Base-by-base conservation (phyloP, 2,797 vertebrate species). In the Lacerta bilineata region DNA sequence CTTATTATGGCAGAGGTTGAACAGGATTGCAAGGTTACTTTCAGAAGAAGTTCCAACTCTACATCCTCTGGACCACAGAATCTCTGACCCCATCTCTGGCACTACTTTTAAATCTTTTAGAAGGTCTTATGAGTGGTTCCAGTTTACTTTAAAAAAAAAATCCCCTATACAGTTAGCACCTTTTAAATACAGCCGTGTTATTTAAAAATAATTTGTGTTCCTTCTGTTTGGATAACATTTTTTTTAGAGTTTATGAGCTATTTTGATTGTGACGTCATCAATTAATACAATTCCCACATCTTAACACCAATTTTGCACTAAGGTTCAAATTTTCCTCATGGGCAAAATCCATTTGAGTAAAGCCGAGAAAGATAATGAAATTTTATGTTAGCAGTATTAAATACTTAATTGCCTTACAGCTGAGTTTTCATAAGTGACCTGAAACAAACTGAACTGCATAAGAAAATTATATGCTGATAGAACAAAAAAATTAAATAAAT, bases 361-460 rank as follows among this genome's bases (percentile, higher is more conserved):
- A 92, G 66, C 23, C 84, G 74, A 88, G 89, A 90, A 92, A 77
- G 43, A 18, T 85, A 74, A 66, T 39, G 69, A 55, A 91, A 94
- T 78, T 36, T 61, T 79, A 79, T 87, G 7, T 83, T 84, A 46
- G 20, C 46, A 75, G 2, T 75, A 80, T 88, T 90, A 91, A 91
- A 80, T 85, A 80, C 27, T 88, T 92, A 80, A 92, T 88, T 91
- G 23, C 15, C 88, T 93, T 85, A 88, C 78, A 88, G 36, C 8
- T 90, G 46, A 80, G 74, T 92, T 92, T 41, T 33, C 46, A 41
- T 10, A 75, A 78, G 93, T n/a, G 5, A 71, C 78, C 1, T 80
- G 91, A 83, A 85, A 25, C 55, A 87, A 77, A 39, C 4, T 8
- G 61, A 55, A 1, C 72, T 87, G 77, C 27, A 84, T 10, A 69